Conservation (phyloP, 2,797 vertebrate genomes). For the Characodon lateralis region DNA sequence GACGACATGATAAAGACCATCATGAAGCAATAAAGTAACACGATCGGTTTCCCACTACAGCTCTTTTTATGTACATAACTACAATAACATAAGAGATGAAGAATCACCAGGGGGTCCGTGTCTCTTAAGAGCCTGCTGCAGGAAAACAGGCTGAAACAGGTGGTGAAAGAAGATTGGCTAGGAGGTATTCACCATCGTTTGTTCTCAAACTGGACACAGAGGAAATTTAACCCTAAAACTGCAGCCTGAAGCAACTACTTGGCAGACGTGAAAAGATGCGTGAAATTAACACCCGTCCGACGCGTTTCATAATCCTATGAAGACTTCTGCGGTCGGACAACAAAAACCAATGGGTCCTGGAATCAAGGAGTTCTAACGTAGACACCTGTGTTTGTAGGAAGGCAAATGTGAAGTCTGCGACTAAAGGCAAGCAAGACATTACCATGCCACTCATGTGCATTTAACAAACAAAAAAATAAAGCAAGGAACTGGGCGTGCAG, state of each 20-base stretch:
- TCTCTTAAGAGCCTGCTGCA: constrained; percentile 30
- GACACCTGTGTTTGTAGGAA: constrained; percentile 59
- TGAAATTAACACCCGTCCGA: constrained; percentile 20
- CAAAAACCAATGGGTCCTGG: constrained; percentile 16
- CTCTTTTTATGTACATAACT: constrained; percentile 50
- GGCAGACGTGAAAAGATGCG: constrained; percentile 15
- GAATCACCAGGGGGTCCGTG: constrained; percentile 22
- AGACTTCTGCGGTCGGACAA: constrained; percentile 18
- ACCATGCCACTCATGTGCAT: constrained; percentile 52
- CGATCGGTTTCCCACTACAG: constrained; percentile 41
- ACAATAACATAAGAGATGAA: constrained; percentile 20
- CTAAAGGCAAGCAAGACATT: constrained; percentile 71
- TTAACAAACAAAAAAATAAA: constrained; percentile 32
- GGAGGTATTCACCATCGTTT: constrained; percentile 68
- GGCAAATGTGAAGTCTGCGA: constrained; percentile 74
- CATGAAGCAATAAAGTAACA: constrained; percentile 56
- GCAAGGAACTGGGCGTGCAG: constrained; percentile 30
- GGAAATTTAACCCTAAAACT: constrained; percentile 20
- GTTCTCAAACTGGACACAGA: constrained; percentile 47
- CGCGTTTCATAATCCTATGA: constrained; percentile 34
- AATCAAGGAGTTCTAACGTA: constrained; percentile 39
- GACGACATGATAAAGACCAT: constrained; percentile 40
- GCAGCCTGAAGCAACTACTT: constrained; percentile 31
- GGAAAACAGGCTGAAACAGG: constrained; percentile 24
- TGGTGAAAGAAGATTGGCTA: constrained; percentile 36